Evolutionary conservation across 2,888 invertebrate genomes (phyloP), one percentile per base, ranked within the genome.

Genomic region (Sussaba pulchella): DNA sequence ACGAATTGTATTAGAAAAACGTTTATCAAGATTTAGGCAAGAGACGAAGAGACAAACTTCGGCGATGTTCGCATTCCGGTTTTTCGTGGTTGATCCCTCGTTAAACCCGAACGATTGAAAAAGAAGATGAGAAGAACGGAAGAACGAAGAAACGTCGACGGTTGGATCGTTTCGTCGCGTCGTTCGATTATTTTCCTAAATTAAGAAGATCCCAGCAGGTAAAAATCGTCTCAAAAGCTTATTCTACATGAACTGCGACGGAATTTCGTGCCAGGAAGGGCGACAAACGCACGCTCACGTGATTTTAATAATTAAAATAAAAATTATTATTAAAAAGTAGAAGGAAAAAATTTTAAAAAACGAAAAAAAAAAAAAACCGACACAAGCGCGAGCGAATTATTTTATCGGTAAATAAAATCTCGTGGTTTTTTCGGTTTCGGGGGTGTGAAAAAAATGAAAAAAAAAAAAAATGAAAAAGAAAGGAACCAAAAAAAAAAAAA

Each of bases 121-220:
- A 66, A 41, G 71, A 70, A 66, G 69, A 76, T 50, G 66, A 24
- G 52, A 69, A 41, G 21, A 47, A 21, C 31, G 43, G 41, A 54
- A 39, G 17, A 21, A 21, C 21, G 59, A 43, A 24, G 5, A n/a
- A 12, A 36, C 47, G 41, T 19, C 31, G 19, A 41, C 57, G 14
- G 14, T 12, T n/a, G 24, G 2, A 82, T 82, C 78, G 57, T 36
- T 78, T 82, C 79, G 57, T 66, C 71, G 61, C 36, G 61, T 24
- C 84, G n/a, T 75, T 82, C 85, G 77, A 85, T 84, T 86, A 87
- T 84, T 71, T 84, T 85, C 86, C 78, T 88, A 85, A 85, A 82
- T 87, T 87, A 89, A 86, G 87, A 88, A 87, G 87, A 88, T 87
- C 85, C 63, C 84, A 84, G 84, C 90, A 89, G 89, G 90, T 89